Base-by-base conservation (phyloP, 2,888 invertebrate species). In the Sesia apiformis region DNA sequence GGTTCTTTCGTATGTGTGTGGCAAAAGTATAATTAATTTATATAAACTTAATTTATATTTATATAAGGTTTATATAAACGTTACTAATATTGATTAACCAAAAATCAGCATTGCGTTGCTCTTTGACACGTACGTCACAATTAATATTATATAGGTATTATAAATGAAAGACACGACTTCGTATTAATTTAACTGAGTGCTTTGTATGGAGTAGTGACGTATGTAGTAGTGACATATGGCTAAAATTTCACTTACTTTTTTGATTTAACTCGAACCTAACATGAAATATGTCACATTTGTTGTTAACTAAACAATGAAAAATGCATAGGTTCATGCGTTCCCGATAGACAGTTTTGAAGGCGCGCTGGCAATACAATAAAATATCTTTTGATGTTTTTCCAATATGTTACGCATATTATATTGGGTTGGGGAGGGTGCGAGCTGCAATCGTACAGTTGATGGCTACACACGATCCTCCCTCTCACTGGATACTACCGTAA, bases 141-240 rank as follows among this genome's bases (percentile, higher is more conserved):
- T 46, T 46, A 46, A 46, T 46, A 46, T 4, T 61, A 66, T 57
- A 62, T 58, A 56, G 63, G 58, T 67, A 63, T 63, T 65, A 68
- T 63, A 58, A 59, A 65, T 59, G 60, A 23, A 63, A 66, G 62
- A 67, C 65, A 66, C 67, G 64, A 61, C 60, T 61, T 57, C 63
- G 66, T 64, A 70, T 75, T 76, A 74, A 76, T 76, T 72, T 70
- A 64, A 67, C 65, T 65, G 67, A 74, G 74, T 76, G 71, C 70
- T 69, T 46, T 55, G 5, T 43, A 39, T 39, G 42, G 7, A 49
- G 39, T n/a, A 6, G 46, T 7, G n/a, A 50, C 50, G 39, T 8
- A 50, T 7, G 23, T n/a, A 4, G 50, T 39, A 50, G 42, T 55
- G 55, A 49, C 55, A 7, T 46, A 8, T 46, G n/a, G 46, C 46